Evolutionary conservation across 1,140 invertebrate genomes (phyloP), one percentile per base, ranked within the genome.

Genomic region (Drosophila rhopaloa): DNA sequence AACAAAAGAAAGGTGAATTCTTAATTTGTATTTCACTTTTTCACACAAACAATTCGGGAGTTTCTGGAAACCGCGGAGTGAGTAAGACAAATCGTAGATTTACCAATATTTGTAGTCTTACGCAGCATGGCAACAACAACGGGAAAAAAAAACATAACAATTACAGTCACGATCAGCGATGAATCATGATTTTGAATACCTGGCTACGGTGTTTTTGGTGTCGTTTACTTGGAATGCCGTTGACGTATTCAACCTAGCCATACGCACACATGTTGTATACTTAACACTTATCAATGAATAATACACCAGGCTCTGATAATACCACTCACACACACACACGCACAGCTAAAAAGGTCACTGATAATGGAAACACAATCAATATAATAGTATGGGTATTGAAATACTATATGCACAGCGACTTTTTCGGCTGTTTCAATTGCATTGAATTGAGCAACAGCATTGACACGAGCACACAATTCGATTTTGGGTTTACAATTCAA

Each of bases 221-320:
- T 55, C 75, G 50, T 72, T 67, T 58, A 65, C 53, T 59, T 83
- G 79, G 76, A 83, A 83, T 77, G 80, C 67, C 79, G 57, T 62
- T 71, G 79, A 63, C 63, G 79, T 59, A 56, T 46, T 41, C 66
- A 11, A 51, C 43, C 8, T 46, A 58, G 24, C 68, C 50, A 47
- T 7, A 50, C 32, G 37, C 55, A 55, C 5, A 38, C 13, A 24
- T 51, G 43, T 51, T 27, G 56, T 59, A 59, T 57, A 63, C 7
- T 16, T 37, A 24, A 54, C 56, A 85, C 82, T 86, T 86, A 88
- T 86, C 83, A 88, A 86, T 83, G 83, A 79, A 83, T 46, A 50
- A 51, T 54, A 37, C 50, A 37, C 53, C 59, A 24, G 27, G 24
- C 9, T 63, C 63, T 79, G 82, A 86, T 86, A 86, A 79, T 61